phyloP scores from a whole-genome alignment of 2,797 vertebrate species.

The Scyliorhinus canicula region DNA sequence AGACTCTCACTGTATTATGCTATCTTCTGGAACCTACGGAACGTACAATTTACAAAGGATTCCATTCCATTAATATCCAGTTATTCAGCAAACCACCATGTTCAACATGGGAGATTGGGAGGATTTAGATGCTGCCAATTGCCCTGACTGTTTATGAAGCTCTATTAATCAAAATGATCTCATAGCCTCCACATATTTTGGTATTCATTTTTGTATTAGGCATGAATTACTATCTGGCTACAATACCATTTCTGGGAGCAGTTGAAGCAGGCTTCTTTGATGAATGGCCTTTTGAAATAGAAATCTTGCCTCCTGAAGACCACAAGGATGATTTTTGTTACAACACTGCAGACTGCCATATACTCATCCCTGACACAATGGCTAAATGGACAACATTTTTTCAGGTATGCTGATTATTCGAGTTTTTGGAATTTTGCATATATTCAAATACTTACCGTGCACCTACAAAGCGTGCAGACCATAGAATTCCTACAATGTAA shows the following conservation, averaged over 20 bases:
- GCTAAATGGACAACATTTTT: slow-evolving; percentile 71
- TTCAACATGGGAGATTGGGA: background rate
- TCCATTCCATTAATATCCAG: background rate
- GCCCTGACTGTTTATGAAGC: background rate
- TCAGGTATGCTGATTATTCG: slow-evolving; percentile 57
- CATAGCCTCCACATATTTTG: background rate
- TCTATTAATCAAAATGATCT: background rate
- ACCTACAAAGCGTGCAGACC: too few relatives aligned
- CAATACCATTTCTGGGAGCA: slow-evolving; percentile 74
- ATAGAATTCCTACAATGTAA: too few relatives aligned
- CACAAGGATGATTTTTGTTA: slow-evolving; percentile 61
- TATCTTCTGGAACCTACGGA: background rate
- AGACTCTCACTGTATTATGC: background rate
- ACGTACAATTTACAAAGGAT: background rate
- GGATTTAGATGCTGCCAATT: background rate
- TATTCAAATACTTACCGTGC: background rate
- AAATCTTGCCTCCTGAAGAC: slow-evolving; percentile 57
- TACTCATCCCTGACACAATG: slow-evolving; percentile 55
- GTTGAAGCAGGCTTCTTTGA: slow-evolving; percentile 66
- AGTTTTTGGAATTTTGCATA: background rate
- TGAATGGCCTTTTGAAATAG: slow-evolving; percentile 50
- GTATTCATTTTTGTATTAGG: slow-evolving; percentile 53
- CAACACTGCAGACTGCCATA: slow-evolving; percentile 57
- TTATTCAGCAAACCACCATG: background rate
- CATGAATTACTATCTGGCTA: slow-evolving; percentile 68